Base-by-base conservation (phyloP, 2,113 vertebrate genomes). In the Phrynosoma blainvillii region DNA sequence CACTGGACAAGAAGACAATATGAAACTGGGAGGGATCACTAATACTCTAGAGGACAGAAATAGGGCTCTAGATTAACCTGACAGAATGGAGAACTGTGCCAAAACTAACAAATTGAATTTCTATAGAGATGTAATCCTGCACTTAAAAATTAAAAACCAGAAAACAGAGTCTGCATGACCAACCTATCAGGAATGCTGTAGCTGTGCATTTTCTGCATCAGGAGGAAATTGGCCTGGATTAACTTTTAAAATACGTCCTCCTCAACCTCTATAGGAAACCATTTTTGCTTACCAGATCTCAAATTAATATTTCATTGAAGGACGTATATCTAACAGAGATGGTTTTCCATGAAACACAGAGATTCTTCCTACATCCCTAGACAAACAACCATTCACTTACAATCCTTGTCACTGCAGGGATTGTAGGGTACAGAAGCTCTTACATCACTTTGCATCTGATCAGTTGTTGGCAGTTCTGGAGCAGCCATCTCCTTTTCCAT, bases 391-490 rank as follows among this genome's bases (percentile, higher is more conserved):
- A 70, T 56, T 86, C 47, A 79, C 47, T 79, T 70, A 25, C 65
- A 79, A 71, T 86, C 66, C 66, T 79, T 79, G 47, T 86, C 77
- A 79, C 76, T 32, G n/a, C 12, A 6, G 71, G 47, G 79, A 86
- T 9, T 79, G 42, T 79, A 71, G 47, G 65, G 77, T 21, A 52
- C 56, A 27, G 14, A 79, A 71, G n/a, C 21, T 27, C 47, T 68
- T 79, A 65, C 47, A 9, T 86, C 85, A 79, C 65, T 86, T 79
- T 54, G 65, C 85, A 86, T 86, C 42, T 70, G 21, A 86, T 79
- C 84, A 86, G 11, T 32, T 14, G 30, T 30, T 86, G 76, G 84
- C 84, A 86, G 47, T 71, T 79, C 77, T 79, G 30, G 85, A 86
- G 65, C 65, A 79, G 70, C n/a, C n/a, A 0, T 79, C 65, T 79